These are phyloP conservation scores for Coptodon rendalli DNA, from an alignment of 2,113 vertebrate species.

Conservation along the genomic window DNA sequence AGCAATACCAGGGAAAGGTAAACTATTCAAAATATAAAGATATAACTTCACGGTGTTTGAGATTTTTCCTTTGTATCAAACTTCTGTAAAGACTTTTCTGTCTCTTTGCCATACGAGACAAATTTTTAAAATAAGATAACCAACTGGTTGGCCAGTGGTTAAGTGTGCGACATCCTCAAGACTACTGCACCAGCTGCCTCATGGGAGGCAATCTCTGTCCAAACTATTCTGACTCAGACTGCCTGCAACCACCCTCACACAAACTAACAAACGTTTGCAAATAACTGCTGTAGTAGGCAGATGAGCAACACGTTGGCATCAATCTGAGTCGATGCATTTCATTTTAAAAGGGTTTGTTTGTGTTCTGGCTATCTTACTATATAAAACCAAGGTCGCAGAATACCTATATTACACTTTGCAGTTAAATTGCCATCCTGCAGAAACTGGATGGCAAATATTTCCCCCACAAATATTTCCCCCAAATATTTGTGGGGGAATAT, in stretches of 20 bases:
- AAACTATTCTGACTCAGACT: background rate
- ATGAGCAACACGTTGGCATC: background rate
- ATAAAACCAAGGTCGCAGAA: background rate
- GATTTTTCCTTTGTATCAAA: background rate
- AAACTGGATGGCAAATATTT: background rate
- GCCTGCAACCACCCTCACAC: background rate
- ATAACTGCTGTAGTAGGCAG: background rate
- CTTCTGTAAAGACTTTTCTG: background rate
- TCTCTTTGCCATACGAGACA: background rate
- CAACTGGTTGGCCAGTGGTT: background rate
- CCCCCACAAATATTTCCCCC: background rate
- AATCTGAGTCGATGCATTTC: background rate
- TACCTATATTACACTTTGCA: background rate
- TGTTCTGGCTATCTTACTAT: background rate
- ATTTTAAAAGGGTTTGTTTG: background rate
- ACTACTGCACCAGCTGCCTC: background rate
- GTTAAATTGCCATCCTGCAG: background rate
- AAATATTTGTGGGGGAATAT: accelerated
- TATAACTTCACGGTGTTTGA: background rate
- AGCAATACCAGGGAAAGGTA: background rate
- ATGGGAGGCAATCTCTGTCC: background rate
- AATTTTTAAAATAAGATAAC: background rate
- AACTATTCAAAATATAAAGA: background rate
- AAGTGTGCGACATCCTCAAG: background rate
- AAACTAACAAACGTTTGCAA: background rate